Conservation (phyloP, 53 echinoderm and acorn worm species). For the Mesocentrotus franciscanus region DNA sequence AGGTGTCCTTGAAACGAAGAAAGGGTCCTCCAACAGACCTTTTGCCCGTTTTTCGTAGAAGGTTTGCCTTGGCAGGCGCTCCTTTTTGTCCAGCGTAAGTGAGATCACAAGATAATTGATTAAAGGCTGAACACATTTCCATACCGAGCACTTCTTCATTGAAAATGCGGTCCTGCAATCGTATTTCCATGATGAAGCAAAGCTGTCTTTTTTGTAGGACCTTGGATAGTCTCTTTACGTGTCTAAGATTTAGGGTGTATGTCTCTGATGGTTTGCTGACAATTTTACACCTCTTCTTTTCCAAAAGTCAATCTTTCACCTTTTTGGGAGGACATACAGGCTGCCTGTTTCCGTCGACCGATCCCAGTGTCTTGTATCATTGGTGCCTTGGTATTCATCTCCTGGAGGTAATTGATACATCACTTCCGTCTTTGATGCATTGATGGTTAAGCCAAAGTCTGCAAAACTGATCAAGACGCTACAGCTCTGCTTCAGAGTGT, state of each 20-base stretch:
- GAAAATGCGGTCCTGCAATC: constrained; percentile 63
- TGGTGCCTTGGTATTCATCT: constrained; percentile 44
- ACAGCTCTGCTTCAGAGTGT: constrained; percentile 65
- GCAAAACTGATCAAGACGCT: constrained; percentile 29
- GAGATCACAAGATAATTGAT: constrained; percentile 19
- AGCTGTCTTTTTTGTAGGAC: constrained; percentile 61
- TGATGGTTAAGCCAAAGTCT: constrained; percentile 61
- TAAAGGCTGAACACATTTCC: constrained; percentile 64
- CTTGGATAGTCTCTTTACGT: constrained; percentile 56
- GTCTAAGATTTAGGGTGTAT: constrained; percentile 53
- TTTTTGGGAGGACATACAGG: constrained; percentile 48
- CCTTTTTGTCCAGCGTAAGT: constrained; percentile 65
- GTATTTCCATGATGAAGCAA: constrained; percentile 63
- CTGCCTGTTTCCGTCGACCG: constrained; percentile 62
- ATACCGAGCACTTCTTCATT: constrained; percentile 71
- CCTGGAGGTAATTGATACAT: constrained; percentile 60
- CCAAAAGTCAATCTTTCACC: constrained; percentile 68
- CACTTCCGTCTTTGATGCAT: constrained; percentile 62
- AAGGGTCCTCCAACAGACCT: constrained; percentile 1
- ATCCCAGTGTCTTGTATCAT: constrained; percentile 60
- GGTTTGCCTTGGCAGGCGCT: constrained; percentile 64
- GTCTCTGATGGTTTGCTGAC: constrained; percentile 50
- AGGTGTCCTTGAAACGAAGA: neutral
- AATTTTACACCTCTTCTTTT: constrained; percentile 57
- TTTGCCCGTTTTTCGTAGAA: constrained; percentile 67